Base-by-base conservation (phyloP, 2,113 vertebrate genomes). In the Halichoeres trimaculatus region DNA sequence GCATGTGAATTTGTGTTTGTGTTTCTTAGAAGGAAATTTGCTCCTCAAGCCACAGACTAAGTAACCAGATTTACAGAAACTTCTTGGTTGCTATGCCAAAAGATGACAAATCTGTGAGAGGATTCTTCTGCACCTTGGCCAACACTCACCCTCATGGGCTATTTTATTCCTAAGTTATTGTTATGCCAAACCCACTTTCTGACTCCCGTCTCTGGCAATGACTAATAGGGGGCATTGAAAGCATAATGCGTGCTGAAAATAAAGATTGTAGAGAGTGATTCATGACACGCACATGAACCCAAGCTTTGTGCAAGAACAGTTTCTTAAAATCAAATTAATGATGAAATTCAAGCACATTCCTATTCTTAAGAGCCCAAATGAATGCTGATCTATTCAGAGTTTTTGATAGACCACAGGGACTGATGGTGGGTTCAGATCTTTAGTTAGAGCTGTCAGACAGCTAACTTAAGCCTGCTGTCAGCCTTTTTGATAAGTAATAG, bases 391-490 rank as follows among this genome's bases (percentile, higher is more conserved):
- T 50, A 16, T 17, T 70, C 36, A 43, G 26, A 47, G 48, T 52
- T 82, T 80, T 70, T 70, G 55, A 65, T 60, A 34, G 66, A 70
- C 74, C 62, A 55, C 60, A 71, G 67, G 52, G 61, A 75, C 59
- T 54, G 67, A 83, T 69, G 52, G 47, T 79, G 56, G 56, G 68
- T 81, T 74, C 52, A 77, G 43, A 66, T 84, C 83, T 87, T 67
- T 55, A 2, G 56, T 65, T 80, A 62, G 62, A 57, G 23, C 76
- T 75, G 71, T 82, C 78, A 79, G 74, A 69, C 74, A 48, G 74
- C 43, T 78, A 61, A 83, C 85, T 81, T 83, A 70, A 86, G 77
- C 75, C 71, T 56, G 54, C 78, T 87, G 80, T 88, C 83, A 87
- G 71, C 66, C 66, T 81, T 83, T 82, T 79, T 79, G 64, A 87